These are phyloP conservation scores for Rhagonycha fulva DNA, from an alignment of 2,888 invertebrate species.

Conservation along the genomic window DNA sequence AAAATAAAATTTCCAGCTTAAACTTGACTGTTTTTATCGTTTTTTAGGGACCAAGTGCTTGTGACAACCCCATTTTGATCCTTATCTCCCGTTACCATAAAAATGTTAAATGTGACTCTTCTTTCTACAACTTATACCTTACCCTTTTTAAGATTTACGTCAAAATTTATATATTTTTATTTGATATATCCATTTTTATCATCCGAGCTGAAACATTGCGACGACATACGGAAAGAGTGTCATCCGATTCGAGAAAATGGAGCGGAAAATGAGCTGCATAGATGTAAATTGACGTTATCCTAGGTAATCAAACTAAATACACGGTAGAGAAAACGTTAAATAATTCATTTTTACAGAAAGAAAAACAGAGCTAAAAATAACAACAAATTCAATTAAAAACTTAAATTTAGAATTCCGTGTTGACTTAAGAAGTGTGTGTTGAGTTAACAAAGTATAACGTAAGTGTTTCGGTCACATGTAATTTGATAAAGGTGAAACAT, in stretches of 20 bases:
- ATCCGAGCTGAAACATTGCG: constrained; percentile 7
- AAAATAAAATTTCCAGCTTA: constrained; percentile 32
- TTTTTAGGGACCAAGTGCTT: constrained; percentile 39
- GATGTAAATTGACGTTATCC: neutral
- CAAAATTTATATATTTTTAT: constrained; percentile 37
- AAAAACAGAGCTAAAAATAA: neutral
- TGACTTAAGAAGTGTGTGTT: neutral
- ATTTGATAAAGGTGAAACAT: neutral
- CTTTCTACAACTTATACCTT: constrained; percentile 17
- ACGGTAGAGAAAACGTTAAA: neutral
- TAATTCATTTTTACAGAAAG: neutral
- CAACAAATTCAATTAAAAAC: neutral
- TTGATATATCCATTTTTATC: constrained; percentile 19
- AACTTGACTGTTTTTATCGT: constrained; percentile 39
- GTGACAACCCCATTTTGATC: constrained; percentile 43
- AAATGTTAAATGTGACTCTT: constrained; percentile 41
- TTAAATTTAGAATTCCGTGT: neutral
- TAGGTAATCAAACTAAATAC: neutral
- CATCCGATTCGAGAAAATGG: neutral
- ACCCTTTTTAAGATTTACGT: constrained; percentile 42
- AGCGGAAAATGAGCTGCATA: neutral
- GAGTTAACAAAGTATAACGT: neutral
- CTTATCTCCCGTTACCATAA: constrained; percentile 41
- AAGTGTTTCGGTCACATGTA: constrained; percentile 1
- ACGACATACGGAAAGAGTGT: neutral